Evolutionary conservation across 2,888 invertebrate genomes (phyloP), one percentile per base, ranked within the genome.

Genomic region (Trissolcus japonicus): DNA sequence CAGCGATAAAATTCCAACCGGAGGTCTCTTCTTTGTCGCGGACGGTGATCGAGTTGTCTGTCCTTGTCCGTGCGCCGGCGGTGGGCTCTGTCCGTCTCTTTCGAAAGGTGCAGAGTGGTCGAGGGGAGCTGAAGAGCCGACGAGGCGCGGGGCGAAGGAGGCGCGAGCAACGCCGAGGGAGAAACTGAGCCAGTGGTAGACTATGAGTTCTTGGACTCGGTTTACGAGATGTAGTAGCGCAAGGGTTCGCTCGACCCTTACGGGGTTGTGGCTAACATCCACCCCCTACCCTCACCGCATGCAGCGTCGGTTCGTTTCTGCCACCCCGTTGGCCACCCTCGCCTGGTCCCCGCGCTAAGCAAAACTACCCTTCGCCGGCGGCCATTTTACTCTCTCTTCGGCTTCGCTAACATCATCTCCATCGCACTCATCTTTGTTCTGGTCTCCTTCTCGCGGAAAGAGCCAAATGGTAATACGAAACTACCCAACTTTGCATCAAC

Each of bases 251-350:
- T 87, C 88, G 87, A 88, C 89, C 88, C 88, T 89, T 88, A 87
- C 88, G 88, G 89, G 89, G 88, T 88, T 89, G 89, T 88, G 89
- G 89, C 88, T 88, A 88, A 86, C 87, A 83, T 83, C 85, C 83
- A 82, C 84, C 83, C 82, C 83, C 83, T 81, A 79, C 79, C 82
- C 81, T 78, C 80, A 73, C 80, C 81, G 76, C 80, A 81, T 59
- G 66, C 50, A 79, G 79, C 80, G 80, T 79, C 82, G 76, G 79
- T 80, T 80, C 82, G 82, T 82, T 81, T 83, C 83, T 84, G 82
- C 85, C 85, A 84, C 85, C 84, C 83, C 80, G 83, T 83, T 84
- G 84, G 84, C 86, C 86, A 85, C 86, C 86, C 85, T 84, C 85
- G 83, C 83, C 80, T 81, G 80, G 82, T 83, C 63, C 77, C 63